phyloP scores from a whole-genome alignment of 2,797 vertebrate genomes.

The Sarcoramphus papa region DNA sequence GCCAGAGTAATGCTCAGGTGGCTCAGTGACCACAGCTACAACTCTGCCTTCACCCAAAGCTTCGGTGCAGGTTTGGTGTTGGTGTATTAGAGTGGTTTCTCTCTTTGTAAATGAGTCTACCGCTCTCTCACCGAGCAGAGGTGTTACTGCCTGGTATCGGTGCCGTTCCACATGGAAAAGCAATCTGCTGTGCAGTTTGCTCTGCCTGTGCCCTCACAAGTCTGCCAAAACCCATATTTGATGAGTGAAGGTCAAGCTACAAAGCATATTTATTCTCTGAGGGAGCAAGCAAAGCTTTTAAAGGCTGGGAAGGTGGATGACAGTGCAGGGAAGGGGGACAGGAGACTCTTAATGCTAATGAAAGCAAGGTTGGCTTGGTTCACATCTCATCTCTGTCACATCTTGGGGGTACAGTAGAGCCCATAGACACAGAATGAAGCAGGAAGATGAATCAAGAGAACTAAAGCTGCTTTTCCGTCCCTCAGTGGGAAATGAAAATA shows the following conservation, averaged over 20 bases:
- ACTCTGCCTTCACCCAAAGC: background rate
- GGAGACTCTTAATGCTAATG: background rate
- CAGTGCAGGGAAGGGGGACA: background rate
- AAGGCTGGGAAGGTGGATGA: background rate
- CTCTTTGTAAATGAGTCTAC: background rate
- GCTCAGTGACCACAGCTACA: background rate
- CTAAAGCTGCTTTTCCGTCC: background rate
- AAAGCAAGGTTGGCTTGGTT: background rate
- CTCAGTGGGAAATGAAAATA: background rate
- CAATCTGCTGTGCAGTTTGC: background rate
- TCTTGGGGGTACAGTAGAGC: background rate
- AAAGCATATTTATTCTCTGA: background rate
- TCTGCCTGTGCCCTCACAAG: background rate
- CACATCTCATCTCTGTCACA: background rate
- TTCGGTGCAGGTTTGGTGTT: rapidly evolving
- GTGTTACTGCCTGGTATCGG: background rate
- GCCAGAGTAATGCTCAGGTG: background rate
- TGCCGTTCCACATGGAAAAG: background rate
- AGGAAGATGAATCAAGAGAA: background rate
- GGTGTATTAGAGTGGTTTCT: background rate
- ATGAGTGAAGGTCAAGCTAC: background rate
- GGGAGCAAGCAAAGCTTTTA: background rate
- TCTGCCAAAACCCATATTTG: background rate
- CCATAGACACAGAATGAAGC: background rate
- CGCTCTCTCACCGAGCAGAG: background rate